Conservation (phyloP, 2,797 vertebrate genomes). For the Xenopus petersii region DNA sequence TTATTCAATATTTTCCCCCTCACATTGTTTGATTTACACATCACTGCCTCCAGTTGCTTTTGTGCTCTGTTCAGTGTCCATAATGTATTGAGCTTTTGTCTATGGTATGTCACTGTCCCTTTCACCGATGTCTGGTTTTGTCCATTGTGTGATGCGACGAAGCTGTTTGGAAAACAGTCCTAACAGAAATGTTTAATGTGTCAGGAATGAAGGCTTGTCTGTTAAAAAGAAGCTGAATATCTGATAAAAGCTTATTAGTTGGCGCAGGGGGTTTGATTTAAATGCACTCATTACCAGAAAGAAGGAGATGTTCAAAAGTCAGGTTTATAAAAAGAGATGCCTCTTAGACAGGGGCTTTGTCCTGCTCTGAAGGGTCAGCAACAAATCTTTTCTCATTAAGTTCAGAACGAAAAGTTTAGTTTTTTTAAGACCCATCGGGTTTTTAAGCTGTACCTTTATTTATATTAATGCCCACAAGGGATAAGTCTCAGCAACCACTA, state of each 20-base stretch:
- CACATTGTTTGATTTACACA: constrained; percentile 93
- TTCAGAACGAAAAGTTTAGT: too few relatives aligned
- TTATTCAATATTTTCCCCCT: constrained; percentile 80
- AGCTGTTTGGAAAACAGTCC: constrained; percentile 67
- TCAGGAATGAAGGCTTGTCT: constrained; percentile 55
- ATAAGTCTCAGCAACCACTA: too few relatives aligned
- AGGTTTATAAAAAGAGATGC: background rate
- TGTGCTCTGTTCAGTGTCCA: constrained; percentile 80
- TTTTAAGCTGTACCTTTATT: too few relatives aligned
- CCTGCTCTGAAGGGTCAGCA: too few relatives aligned
- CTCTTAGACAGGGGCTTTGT: too few relatives aligned
- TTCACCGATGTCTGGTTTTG: constrained; percentile 84
- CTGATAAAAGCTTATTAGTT: constrained; percentile 38
- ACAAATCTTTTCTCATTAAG: too few relatives aligned
- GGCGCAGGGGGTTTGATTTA: constrained; percentile 22
- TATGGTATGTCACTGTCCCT: constrained; percentile 85
- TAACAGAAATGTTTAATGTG: constrained; percentile 63
- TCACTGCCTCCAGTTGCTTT: constrained; percentile 91
- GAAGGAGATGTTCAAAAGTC: constrained; percentile 3
- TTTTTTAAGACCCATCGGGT: too few relatives aligned
- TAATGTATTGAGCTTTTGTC: constrained; percentile 93
- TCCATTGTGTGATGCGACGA: constrained; percentile 79
- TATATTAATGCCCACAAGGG: too few relatives aligned
- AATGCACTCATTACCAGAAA: background rate
- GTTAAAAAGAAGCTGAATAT: constrained; percentile 49